Base-by-base conservation (phyloP, 2,888 invertebrate species). In the Strigamia maritima region DNA sequence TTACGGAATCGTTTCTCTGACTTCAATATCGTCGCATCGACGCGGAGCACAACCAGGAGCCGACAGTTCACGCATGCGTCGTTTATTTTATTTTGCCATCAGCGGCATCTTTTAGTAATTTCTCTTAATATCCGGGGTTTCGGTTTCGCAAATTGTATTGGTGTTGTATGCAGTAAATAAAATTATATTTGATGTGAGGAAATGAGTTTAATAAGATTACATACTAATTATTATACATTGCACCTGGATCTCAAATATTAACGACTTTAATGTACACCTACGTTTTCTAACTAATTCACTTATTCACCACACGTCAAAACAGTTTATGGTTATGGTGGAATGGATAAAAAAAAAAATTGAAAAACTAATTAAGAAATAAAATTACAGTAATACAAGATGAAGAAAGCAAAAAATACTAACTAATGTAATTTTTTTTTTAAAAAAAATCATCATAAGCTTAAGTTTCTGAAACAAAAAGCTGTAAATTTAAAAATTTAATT, bases 1-100 rank as follows among this genome's bases (percentile, higher is more conserved):
- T 49, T 49, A 49, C 49, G 49, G 49, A 49, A 49, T 49, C 49
- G 49, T 2, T 49, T 49, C 19, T n/a, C 49, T n/a, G 49, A 49
- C 49, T 49, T 49, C 49, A 49, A 49, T 49, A 49, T 49, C 49
- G 49, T 49, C 49, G 49, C 49, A 49, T 49, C 49, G 49, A 49
- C 49, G 49, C 49, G 49, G 49, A 49, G 49, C 49, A 49, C 49
- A 49, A n/a, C 49, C n/a, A 49, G 49, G 49, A 49, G 49, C 49
- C 16, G 49, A 19, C 49, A 49, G 6, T 49, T 49, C n/a, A n/a
- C 49, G 49, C 49, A 49, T 49, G 49, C 49, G 49, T 7, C 49
- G 49, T n/a, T 49, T 49, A 49, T 49, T 49, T 49, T n/a, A n/a
- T 3, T n/a, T n/a, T 6, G 49, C 49, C 49, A n/a, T 49, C 49